A percentile compares a stretch with the other conserved stretches of the same genome.
Conservation (phyloP, 2,113 vertebrate genomes). For the Catagonus wagneri region DNA sequence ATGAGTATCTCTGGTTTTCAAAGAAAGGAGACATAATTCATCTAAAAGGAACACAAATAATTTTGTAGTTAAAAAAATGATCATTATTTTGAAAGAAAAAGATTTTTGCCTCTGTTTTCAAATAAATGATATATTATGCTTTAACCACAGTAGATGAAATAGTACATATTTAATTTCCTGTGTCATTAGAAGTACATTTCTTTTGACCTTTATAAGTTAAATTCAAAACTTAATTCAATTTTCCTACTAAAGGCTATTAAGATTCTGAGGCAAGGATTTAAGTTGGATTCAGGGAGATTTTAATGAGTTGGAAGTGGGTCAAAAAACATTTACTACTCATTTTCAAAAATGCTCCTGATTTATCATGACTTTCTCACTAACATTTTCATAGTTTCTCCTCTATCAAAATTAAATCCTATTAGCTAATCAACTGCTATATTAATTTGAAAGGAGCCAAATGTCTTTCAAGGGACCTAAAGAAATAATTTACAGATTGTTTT, state of each 20-base stretch:
- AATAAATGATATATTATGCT: conserved; percentile 63
- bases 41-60: not conserved
- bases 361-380: conserved; percentile 53
- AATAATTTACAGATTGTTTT: conserved; percentile 44
- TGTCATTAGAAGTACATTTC: conserved; percentile 65
- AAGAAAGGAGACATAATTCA: conserved; percentile 57
- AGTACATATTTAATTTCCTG: conserved; percentile 67
- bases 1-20: conserved; percentile 44
- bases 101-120: conserved; percentile 52
- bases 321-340: conserved; percentile 73
- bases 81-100: not conserved
- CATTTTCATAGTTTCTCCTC: conserved; percentile 49
- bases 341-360: conserved; percentile 67
- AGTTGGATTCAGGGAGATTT: conserved; percentile 56
- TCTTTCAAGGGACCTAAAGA: conserved; percentile 48
- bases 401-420: conserved; percentile 68
- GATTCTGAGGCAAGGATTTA: conserved; percentile 61
- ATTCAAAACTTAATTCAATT: conserved; percentile 79
- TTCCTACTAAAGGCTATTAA: conserved; percentile 69
- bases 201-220: conserved; percentile 75
- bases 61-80: conserved; percentile 63
- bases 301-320: conserved; percentile 73
- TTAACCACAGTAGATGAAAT: conserved; percentile 72
- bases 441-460: conserved; percentile 62
- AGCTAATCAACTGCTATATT: conserved; percentile 62